phyloP scores from a whole-genome alignment of 2,797 vertebrate species.

The Malurus splendens region DNA sequence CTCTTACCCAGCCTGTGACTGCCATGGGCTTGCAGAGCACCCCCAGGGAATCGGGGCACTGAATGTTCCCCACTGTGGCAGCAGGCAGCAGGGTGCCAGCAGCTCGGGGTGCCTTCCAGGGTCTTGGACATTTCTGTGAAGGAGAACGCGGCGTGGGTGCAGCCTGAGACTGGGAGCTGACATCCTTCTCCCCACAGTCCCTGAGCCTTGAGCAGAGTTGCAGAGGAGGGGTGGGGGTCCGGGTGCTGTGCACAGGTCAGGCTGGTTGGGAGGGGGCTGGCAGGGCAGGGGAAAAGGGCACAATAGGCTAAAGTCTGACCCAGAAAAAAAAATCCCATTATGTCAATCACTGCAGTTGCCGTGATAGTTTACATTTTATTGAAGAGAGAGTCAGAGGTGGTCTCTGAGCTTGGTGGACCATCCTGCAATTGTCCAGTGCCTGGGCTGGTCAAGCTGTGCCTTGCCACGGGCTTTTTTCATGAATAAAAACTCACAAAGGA shows the following conservation, averaged over 20 bases:
- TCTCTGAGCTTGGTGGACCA: background rate
- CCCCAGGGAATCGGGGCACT: accelerated
- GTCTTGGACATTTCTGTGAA: background rate
- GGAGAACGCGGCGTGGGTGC: background rate
- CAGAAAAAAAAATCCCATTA: accelerated
- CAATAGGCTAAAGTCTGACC: background rate
- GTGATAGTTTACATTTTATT: background rate
- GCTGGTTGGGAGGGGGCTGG: background rate
- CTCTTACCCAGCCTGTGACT: background rate
- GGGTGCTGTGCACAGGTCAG: no score
- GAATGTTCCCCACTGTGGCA: accelerated
- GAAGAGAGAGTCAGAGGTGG: background rate
- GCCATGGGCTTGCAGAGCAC: accelerated
- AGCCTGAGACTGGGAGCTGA: background rate
- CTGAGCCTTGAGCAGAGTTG: background rate
- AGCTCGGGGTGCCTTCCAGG: accelerated
- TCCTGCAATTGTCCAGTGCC: background rate
- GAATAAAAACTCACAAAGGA: background rate
- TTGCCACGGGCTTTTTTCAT: background rate
- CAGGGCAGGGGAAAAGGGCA: background rate
- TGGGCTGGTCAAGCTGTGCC: background rate
- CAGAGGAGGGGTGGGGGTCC: background rate
- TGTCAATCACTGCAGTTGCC: background rate
- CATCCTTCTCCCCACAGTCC: background rate
- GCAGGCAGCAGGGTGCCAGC: no score